phyloP scores from a whole-genome alignment of 2,113 vertebrate genomes.

The Ascaphus truei region DNA sequence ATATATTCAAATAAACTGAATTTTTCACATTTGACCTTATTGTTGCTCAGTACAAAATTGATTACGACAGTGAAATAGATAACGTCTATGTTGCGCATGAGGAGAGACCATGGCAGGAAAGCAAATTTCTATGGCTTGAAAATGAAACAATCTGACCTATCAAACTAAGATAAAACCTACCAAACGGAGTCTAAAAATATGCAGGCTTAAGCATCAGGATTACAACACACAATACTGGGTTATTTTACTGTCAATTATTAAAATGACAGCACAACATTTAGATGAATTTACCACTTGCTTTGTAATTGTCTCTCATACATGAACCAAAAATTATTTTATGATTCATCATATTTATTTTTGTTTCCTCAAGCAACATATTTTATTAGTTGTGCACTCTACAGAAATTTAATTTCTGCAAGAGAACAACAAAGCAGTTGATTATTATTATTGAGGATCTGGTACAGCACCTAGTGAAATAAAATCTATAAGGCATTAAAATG shows the following conservation, averaged over 20 bases:
- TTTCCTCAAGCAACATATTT: conserved; percentile 96
- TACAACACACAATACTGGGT: conserved; percentile 2
- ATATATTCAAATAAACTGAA: background rate
- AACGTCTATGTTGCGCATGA: background rate
- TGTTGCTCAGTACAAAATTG: too few relatives aligned
- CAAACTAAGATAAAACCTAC: background rate
- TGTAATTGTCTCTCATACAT: conserved; percentile 90
- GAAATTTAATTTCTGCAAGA: conserved; percentile 96
- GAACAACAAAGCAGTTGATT: conserved; percentile 95
- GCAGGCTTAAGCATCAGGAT: background rate
- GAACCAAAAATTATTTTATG: conserved; percentile 83
- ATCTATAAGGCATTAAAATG: conserved; percentile 99
- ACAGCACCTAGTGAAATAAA: conserved; percentile 93
- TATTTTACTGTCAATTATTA: conserved; percentile 64
- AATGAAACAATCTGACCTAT: background rate
- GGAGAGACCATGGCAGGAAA: background rate
- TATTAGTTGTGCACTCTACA: conserved; percentile 96
- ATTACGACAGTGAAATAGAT: too few relatives aligned
- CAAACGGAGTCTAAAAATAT: background rate
- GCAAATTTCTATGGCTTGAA: background rate
- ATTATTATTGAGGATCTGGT: conserved; percentile 98
- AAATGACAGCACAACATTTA: conserved; percentile 75
- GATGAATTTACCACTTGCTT: conserved; percentile 86
- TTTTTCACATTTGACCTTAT: background rate
- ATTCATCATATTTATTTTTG: conserved; percentile 98